Conservation (phyloP, 2,797 vertebrate species). For the Lutjanus argentimaculatus region DNA sequence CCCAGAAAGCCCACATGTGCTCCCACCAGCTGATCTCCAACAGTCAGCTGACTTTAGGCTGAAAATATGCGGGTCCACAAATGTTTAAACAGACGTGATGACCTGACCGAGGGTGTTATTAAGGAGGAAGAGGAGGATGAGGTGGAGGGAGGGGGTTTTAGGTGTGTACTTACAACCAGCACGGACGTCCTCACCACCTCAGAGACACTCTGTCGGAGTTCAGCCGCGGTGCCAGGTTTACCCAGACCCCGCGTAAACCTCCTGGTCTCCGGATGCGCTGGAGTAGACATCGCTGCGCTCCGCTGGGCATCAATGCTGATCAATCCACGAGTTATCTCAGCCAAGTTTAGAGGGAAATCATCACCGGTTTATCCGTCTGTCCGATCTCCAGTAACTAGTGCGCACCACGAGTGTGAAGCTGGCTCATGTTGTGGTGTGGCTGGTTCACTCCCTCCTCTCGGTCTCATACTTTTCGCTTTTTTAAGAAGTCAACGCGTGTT, state of each 20-base stretch:
- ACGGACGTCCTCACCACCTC: conserved; percentile 96
- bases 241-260: conserved; percentile 94
- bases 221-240: conserved; percentile 95
- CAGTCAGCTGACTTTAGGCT: conserved; percentile 20
- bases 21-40: conserved; percentile 34
- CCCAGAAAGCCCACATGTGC: conserved; percentile 14
- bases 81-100: not conserved
- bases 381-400: conserved; percentile 27
- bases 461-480: conserved; percentile 43
- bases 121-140: not conserved
- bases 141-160: not conserved
- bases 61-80: conserved; percentile 13
- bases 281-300: conserved; percentile 73
- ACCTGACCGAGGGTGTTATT: not conserved
- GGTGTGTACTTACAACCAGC: conserved; percentile 89
- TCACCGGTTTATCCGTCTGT: conserved; percentile 44
- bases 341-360: conserved; percentile 44
- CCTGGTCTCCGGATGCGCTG: conserved; percentile 89
- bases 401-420: conserved; percentile 60
- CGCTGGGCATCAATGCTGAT: conserved; percentile 53
- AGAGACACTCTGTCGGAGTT: conserved; percentile 95
- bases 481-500: conserved; percentile 16
- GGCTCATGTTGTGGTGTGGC: conserved; percentile 58
- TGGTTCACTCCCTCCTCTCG: conserved; percentile 35
- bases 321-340: conserved; percentile 32